Evolutionary conservation across 2,888 invertebrate genomes (phyloP).

Genomic region (Galeopsomyia nigrocyanea): DNA sequence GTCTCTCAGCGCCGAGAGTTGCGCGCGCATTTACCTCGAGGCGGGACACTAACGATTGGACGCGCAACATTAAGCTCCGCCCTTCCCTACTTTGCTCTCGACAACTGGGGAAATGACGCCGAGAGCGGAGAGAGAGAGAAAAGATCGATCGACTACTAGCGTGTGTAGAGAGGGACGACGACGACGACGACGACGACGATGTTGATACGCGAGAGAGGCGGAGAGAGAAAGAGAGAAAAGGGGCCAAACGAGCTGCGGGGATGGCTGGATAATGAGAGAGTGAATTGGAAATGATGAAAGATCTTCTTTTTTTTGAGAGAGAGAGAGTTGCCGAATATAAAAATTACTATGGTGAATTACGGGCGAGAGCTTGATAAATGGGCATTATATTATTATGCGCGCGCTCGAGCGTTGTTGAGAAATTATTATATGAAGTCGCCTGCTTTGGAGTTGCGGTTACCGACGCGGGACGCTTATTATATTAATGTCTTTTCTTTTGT

Average conservation of each 20-base stretch:
- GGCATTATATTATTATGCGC: too few species aligned
- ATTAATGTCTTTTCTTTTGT: too few species aligned
- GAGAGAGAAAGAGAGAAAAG: slow-evolving; percentile 19
- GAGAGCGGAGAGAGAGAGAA: slow-evolving; percentile 38
- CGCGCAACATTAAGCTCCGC: background rate
- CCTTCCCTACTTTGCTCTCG: background rate
- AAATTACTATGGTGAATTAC: too few species aligned
- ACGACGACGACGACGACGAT: slow-evolving; percentile 5
- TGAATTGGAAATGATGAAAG: too few species aligned
- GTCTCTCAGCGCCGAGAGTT: background rate
- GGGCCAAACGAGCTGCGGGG: slow-evolving; percentile 26
- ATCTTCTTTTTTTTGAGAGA: too few species aligned
- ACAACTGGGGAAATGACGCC: background rate
- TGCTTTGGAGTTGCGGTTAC: too few species aligned
- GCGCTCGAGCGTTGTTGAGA: too few species aligned
- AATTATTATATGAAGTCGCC: too few species aligned
- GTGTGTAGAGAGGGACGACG: slow-evolving; percentile 34
- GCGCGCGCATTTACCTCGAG: slow-evolving; percentile 29
- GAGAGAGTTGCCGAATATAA: too few species aligned
- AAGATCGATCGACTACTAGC: slow-evolving; percentile 58
- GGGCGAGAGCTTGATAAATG: too few species aligned
- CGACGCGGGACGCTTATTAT: too few species aligned
- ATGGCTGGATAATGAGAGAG: slow-evolving; percentile 1
- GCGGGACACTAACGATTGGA: slow-evolving; percentile 1
- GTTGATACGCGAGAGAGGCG: slow-evolving; percentile 9